Percentiles rank a stretch among this genome's conserved stretches.
Evolutionary conservation across 1,140 invertebrate genomes (phyloP).

Genomic region (Sminthurides bifidus): DNA sequence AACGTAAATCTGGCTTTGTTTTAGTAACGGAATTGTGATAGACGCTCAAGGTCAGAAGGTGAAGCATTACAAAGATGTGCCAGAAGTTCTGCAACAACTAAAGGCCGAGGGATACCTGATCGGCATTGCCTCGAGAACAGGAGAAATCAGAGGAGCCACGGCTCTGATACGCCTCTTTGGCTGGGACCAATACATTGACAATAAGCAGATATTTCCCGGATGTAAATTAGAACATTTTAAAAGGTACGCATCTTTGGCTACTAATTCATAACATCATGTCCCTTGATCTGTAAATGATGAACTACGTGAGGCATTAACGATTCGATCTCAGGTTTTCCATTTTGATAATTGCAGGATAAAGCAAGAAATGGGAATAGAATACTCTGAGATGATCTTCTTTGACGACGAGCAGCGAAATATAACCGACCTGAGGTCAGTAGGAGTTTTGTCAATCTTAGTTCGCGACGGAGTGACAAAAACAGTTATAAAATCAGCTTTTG

Average conservation of each 20-base stretch:
- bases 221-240: constrained; percentile 56
- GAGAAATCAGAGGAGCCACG: constrained; percentile 50
- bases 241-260: constrained; percentile 40
- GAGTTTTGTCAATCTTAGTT: constrained; percentile 47
- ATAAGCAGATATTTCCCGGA: constrained; percentile 63
- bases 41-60: constrained; percentile 42
- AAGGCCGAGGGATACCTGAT: constrained; percentile 45
- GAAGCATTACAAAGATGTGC: constrained; percentile 48
- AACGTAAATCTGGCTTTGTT: too few species aligned
- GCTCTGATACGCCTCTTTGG: constrained; percentile 53
- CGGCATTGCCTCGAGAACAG: constrained; percentile 54
- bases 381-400: constrained; percentile 47
- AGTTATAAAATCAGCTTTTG: constrained; percentile 42
- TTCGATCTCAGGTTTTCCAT: background rate
- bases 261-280: background rate
- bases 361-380: constrained; percentile 32
- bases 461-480: constrained; percentile 41
- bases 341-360: constrained; percentile 4
- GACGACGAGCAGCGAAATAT: constrained; percentile 31
- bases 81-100: constrained; percentile 47
- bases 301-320: background rate
- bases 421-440: constrained; percentile 37
- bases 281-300: background rate
- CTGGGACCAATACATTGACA: constrained; percentile 57
- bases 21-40: constrained; percentile 36